Conservation (phyloP, 2,113 vertebrate species). For the Triplophysa dalaica region DNA sequence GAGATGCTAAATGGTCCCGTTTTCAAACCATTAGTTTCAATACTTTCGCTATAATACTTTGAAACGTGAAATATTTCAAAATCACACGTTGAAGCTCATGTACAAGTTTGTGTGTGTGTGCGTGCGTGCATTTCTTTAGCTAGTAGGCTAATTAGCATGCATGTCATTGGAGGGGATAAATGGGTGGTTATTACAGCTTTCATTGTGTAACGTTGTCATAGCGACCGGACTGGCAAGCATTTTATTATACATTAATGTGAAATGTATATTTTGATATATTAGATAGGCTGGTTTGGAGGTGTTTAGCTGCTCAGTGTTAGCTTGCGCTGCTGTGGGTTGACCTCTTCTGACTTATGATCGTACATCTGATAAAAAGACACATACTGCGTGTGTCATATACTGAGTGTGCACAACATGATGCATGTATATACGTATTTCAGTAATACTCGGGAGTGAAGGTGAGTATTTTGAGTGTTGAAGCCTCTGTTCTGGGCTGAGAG, state of each 20-base stretch:
- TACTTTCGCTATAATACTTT: background rate
- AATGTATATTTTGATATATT: background rate
- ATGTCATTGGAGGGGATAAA: constrained; percentile 1
- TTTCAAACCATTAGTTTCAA: background rate
- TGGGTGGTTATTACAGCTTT: background rate
- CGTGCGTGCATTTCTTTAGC: constrained; percentile 35
- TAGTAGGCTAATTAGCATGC: constrained; percentile 53
- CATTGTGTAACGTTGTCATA: background rate
- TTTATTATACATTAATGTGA: background rate
- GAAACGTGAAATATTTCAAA: background rate
- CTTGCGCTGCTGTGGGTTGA: constrained; percentile 16
- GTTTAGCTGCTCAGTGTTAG: constrained; percentile 2
- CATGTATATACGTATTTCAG: background rate
- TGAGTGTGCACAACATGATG: background rate
- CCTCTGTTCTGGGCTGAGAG: background rate
- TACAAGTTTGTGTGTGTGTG: background rate
- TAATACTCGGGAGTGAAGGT: background rate
- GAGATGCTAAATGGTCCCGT: background rate
- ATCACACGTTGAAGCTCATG: background rate
- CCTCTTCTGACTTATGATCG: background rate
- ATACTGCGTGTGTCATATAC: background rate
- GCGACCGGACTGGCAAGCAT: background rate
- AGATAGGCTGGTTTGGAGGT: background rate
- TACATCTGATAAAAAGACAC: background rate
- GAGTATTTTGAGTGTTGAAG: background rate